phyloP scores from a whole-genome alignment of 2,797 vertebrate species.

The Sardinella longiceps region DNA sequence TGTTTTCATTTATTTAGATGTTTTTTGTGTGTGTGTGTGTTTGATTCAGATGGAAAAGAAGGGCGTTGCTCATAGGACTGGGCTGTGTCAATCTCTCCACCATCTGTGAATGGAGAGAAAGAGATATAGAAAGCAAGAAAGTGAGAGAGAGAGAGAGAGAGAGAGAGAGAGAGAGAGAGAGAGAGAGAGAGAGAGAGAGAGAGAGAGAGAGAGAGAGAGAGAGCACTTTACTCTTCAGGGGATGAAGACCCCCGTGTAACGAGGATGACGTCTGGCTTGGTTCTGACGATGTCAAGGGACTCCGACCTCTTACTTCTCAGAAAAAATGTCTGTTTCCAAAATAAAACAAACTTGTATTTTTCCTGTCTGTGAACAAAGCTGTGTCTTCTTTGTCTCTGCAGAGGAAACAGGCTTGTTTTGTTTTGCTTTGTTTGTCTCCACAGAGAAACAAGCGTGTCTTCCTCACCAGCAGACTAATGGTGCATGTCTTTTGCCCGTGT shows the following conservation, averaged over 20 bases:
- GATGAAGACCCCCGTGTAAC: neutral
- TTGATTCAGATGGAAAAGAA: neutral
- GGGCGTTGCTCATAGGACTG: neutral
- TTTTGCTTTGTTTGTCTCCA: neutral
- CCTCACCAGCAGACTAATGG: neutral
- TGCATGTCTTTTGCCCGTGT: neutral
- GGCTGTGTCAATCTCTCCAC: slow-evolving; percentile 6
- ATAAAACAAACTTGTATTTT: neutral
- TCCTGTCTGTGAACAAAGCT: neutral
- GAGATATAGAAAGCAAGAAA: too few species aligned
- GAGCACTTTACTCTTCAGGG: neutral
- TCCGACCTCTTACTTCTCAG: neutral
- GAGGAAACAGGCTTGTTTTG: neutral
- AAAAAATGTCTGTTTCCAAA: neutral
- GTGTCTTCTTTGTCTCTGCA: neutral
- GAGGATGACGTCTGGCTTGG: neutral
- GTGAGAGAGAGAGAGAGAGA: too few species aligned
- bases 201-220: neutral
- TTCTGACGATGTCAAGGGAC: neutral
- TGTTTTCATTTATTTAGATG: slow-evolving; percentile 53
- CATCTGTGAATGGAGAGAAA: neutral
- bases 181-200: neutral
- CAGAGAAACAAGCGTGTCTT: neutral
- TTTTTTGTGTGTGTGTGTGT: slow-evolving; percentile 38
- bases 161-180: neutral